Conservation (phyloP, 2,113 vertebrate species). For the Rhynchomys soricoides region DNA sequence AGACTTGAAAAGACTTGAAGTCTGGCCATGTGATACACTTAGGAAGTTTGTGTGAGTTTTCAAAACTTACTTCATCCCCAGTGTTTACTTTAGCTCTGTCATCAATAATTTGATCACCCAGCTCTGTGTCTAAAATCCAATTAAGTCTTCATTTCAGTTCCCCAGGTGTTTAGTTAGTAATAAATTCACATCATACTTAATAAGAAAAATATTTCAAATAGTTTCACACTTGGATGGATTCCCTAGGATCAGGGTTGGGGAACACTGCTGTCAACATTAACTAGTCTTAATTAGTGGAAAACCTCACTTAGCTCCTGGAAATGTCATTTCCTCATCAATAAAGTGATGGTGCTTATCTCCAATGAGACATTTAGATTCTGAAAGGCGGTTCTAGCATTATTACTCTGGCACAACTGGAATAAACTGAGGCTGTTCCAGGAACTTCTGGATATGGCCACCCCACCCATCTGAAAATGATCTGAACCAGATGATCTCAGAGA, state of each 20-base stretch:
- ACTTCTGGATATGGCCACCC: background rate
- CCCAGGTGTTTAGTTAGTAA: background rate
- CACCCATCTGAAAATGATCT: background rate
- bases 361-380: background rate
- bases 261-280: background rate
- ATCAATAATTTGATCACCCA: background rate
- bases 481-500: background rate
- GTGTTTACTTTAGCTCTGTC: conserved; percentile 9
- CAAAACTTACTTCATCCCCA: background rate
- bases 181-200: background rate
- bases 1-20: background rate
- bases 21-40: background rate
- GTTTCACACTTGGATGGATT: background rate
- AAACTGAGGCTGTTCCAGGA: background rate
- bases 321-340: conserved; percentile 9
- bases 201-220: background rate
- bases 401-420: background rate
- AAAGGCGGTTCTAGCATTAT: background rate
- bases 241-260: background rate
- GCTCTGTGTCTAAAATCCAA: conserved; percentile 10
- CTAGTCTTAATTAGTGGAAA: background rate
- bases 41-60: background rate
- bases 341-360: background rate
- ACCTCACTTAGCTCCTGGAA: background rate
- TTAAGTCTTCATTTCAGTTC: background rate